A percentile compares a stretch with the other conserved stretches of the same genome.
Conservation (phyloP, 2,888 invertebrate species). For the Nomada fabriciana region DNA sequence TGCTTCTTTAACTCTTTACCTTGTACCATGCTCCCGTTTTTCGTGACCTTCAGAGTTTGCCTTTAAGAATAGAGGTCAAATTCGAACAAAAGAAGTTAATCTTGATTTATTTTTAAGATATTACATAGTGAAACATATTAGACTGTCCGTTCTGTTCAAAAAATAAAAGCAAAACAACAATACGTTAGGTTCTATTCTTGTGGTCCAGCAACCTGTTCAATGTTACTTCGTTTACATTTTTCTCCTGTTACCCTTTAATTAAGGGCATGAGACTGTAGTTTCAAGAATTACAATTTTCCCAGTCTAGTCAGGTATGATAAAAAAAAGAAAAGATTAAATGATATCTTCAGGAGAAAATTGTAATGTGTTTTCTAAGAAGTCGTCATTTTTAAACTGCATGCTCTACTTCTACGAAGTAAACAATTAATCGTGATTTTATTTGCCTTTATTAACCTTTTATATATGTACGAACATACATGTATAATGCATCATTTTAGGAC, state of each 20-base stretch:
- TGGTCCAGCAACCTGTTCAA: background rate
- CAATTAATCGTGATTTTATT: slow-evolving; percentile 41
- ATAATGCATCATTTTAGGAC: background rate
- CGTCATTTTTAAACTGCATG: slow-evolving; percentile 34
- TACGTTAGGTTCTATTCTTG: background rate
- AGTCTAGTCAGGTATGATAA: slow-evolving; percentile 47
- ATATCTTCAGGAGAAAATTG: slow-evolving; percentile 14
- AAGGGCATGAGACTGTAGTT: slow-evolving; percentile 14
- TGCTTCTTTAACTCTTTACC: no score
- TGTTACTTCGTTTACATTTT: slow-evolving; percentile 10
- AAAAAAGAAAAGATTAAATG: no score
- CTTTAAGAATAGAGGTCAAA: slow-evolving; percentile 78
- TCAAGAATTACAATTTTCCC: slow-evolving; percentile 22
- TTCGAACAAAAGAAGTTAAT: slow-evolving; percentile 62
- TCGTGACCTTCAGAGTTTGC: slow-evolving; percentile 77
- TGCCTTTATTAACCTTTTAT: slow-evolving; percentile 43
- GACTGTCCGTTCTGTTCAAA: background rate
- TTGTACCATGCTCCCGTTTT: slow-evolving; percentile 41
- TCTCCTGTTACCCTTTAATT: slow-evolving; percentile 30
- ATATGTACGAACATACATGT: background rate
- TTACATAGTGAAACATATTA: slow-evolving; percentile 37
- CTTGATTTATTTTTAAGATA: slow-evolving; percentile 16
- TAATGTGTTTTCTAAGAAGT: slow-evolving; percentile 24
- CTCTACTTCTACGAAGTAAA: slow-evolving; percentile 17
- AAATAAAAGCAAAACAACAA: background rate